phyloP scores from a whole-genome alignment of 2,797 vertebrate genomes.

The Neosalanx taihuensis region DNA sequence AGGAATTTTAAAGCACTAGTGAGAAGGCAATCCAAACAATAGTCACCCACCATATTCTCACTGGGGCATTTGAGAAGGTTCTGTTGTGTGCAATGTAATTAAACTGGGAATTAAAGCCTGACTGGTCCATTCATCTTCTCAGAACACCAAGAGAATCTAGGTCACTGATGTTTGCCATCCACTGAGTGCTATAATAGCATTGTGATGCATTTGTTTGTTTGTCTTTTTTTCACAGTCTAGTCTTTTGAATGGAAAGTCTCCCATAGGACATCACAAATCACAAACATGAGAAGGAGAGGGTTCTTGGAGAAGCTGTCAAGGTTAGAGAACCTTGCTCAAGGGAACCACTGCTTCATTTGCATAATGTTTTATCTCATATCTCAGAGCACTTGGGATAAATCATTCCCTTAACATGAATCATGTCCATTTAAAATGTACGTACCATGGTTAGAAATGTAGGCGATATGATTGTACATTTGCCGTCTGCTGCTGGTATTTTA shows the following conservation, averaged over 20 bases:
- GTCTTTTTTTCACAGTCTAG: constrained; percentile 11
- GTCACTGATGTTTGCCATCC: constrained; percentile 25
- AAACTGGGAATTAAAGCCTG: constrained; percentile 53
- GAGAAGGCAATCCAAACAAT: constrained; percentile 43
- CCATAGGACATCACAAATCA: constrained; percentile 37
- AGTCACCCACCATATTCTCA: constrained; percentile 30
- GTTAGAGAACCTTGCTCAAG: constrained; percentile 50
- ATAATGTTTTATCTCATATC: constrained; percentile 54
- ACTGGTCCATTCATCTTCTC: constrained; percentile 46
- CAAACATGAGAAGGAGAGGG: constrained; percentile 2
- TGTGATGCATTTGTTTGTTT: background rate
- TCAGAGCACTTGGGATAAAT: constrained; percentile 33
- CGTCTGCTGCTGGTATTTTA: too few species aligned
- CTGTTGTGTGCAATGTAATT: constrained; percentile 52
- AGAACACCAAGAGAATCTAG: constrained; percentile 25
- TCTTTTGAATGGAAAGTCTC: constrained; percentile 37
- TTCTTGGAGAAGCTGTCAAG: constrained; percentile 40
- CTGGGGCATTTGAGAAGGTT: constrained; percentile 27
- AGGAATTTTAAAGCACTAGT: constrained; percentile 37
- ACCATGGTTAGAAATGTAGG: too few species aligned
- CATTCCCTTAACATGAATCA: constrained; percentile 9
- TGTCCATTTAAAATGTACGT: too few species aligned
- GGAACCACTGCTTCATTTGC: constrained; percentile 47
- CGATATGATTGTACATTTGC: too few species aligned
- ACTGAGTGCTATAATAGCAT: constrained; percentile 32